Conservation (phyloP, 2,888 invertebrate genomes). For the Stramonita haemastoma region DNA sequence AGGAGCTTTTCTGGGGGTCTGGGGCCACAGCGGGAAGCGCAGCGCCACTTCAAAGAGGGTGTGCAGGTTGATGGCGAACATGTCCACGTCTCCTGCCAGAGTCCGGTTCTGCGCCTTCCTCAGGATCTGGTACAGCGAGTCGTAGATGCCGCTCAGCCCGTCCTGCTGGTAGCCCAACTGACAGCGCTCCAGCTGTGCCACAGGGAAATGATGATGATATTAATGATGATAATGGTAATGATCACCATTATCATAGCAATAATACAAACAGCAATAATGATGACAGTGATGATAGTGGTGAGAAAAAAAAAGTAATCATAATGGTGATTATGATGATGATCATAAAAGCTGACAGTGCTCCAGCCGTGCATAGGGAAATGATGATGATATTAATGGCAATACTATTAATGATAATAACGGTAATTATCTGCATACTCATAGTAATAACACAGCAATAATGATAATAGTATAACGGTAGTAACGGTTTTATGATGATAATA, state of each 20-base stretch:
- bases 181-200: constrained; percentile 60
- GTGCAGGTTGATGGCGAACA: constrained; percentile 60
- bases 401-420: too few species aligned
- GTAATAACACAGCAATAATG: neutral
- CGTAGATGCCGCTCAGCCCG: constrained; percentile 54
- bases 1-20: constrained; percentile 49
- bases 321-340: too few species aligned
- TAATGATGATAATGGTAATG: too few species aligned
- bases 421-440: too few species aligned
- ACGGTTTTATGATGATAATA: neutral
- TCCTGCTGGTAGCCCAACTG: constrained; percentile 63
- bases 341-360: too few species aligned
- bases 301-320: too few species aligned
- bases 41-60: constrained; percentile 57
- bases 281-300: too few species aligned
- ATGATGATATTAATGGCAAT: neutral
- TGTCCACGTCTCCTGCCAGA: constrained; percentile 66
- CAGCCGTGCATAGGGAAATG: constrained; percentile 49
- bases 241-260: too few species aligned
- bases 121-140: constrained; percentile 54
- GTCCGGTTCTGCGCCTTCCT: constrained; percentile 51
- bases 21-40: constrained; percentile 53
- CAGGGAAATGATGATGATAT: too few species aligned
- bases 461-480: too few species aligned
- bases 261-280: too few species aligned